Conservation (phyloP, 1,140 invertebrate species). For the Drosophila fuyamai region DNA sequence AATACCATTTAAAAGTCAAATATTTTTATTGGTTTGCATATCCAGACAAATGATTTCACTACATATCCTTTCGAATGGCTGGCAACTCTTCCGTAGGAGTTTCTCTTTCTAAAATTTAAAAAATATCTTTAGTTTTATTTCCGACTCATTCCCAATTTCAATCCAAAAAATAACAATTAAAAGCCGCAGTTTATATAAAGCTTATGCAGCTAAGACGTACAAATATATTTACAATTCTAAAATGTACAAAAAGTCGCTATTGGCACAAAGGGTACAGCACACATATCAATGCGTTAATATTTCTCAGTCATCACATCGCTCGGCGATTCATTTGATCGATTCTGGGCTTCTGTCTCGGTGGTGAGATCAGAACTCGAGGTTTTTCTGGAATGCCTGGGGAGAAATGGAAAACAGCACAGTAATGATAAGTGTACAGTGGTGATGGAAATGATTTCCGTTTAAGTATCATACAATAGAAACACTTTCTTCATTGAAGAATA, state of each 20-base stretch:
- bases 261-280: conserved; percentile 22
- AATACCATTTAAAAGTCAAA: background rate
- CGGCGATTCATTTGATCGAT: conserved; percentile 14
- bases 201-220: conserved; percentile 16
- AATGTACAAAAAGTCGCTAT: conserved; percentile 12
- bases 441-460: background rate
- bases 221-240: conserved; percentile 25
- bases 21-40: background rate
- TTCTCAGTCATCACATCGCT: conserved; percentile 27
- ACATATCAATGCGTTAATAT: conserved; percentile 41
- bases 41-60: background rate
- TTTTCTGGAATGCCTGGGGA: conserved; percentile 37
- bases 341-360: conserved; percentile 33
- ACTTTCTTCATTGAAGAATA: too few relatives aligned
- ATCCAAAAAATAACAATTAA: background rate
- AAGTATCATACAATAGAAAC: too few relatives aligned
- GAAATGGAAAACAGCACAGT: conserved; percentile 22
- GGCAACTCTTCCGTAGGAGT: background rate
- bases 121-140: too few relatives aligned
- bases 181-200: background rate
- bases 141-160: background rate
- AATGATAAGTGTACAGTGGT: conserved; percentile 28
- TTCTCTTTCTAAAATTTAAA: conserved; percentile 9
- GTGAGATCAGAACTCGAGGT: conserved; percentile 55
- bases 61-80: background rate